Conservation (phyloP, 2,888 invertebrate genomes). For the Malthinus flaveolus region DNA sequence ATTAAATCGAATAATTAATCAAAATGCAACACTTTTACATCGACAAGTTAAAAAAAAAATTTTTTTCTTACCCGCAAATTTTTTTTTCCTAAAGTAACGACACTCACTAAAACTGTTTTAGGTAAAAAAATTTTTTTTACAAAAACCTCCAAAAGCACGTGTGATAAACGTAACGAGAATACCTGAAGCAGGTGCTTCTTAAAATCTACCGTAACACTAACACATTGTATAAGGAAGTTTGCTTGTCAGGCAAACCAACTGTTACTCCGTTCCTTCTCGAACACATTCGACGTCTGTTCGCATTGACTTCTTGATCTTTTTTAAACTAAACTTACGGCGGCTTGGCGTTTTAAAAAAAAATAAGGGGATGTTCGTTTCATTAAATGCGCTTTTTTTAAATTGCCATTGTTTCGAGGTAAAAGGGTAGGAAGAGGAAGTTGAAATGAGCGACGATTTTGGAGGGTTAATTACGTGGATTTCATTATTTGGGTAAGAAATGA, state of each 20-base stretch:
- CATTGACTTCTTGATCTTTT: conserved; percentile 17
- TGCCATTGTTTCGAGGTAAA: background rate
- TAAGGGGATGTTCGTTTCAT: background rate
- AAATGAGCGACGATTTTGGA: too few relatives aligned
- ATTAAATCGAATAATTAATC: conserved; percentile 7
- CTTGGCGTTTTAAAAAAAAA: background rate
- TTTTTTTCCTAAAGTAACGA: background rate
- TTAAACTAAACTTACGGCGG: conserved; percentile 5
- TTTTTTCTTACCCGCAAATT: background rate
- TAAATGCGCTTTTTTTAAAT: background rate
- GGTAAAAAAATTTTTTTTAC: background rate
- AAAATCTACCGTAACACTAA: conserved; percentile 28
- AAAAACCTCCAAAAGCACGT: conserved; percentile 15
- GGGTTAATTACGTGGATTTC: too few relatives aligned
- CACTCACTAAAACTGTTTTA: conserved; percentile 2
- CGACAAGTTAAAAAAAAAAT: background rate
- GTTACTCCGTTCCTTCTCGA: conserved; percentile 31
- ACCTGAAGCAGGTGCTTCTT: conserved; percentile 21
- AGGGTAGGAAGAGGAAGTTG: too few relatives aligned
- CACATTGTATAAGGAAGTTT: conserved; percentile 21
- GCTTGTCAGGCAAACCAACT: conserved; percentile 27
- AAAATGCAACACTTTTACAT: background rate
- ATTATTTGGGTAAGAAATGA: too few relatives aligned
- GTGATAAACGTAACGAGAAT: conserved; percentile 11
- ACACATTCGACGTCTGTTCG: conserved; percentile 26